Conservation (phyloP, 2,113 vertebrate species). For the Platysternon megacephalum region DNA sequence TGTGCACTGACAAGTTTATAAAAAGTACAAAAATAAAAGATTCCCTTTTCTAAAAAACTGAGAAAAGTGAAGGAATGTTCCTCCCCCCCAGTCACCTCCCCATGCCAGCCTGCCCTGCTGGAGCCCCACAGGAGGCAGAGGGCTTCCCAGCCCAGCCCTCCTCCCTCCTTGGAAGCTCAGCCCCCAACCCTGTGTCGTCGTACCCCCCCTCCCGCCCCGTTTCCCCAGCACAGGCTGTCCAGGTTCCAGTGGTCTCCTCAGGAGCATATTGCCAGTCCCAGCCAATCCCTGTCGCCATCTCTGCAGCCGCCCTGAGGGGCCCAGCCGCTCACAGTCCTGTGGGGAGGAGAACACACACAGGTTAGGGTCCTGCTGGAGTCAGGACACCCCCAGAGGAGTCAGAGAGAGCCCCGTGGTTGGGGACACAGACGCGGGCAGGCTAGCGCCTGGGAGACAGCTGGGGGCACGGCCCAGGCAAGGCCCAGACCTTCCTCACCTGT, state of each 20-base stretch:
- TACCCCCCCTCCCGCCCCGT: neutral
- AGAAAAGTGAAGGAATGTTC: constrained; percentile 13
- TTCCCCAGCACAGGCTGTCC: neutral
- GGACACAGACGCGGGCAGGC: neutral
- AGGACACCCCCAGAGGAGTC: neutral
- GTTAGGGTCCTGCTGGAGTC: neutral
- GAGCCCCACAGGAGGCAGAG: accelerated
- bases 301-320: neutral
- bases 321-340: constrained; percentile 56
- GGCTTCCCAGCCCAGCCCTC: accelerated
- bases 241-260: neutral
- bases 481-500: neutral
- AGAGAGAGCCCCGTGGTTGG: neutral
- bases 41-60: constrained; percentile 50
- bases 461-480: neutral
- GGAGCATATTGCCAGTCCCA: neutral
- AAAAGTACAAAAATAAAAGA: constrained; percentile 71
- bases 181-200: neutral
- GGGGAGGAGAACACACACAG: neutral
- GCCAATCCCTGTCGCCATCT: neutral
- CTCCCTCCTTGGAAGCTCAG: neutral
- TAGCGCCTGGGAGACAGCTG: too few relatives aligned
- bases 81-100: neutral
- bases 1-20: constrained; percentile 39
- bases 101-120: accelerated